These are phyloP conservation scores for Hypsibius dujardini DNA, from an alignment of 1,140 invertebrate species.

Conservation along the genomic window DNA sequence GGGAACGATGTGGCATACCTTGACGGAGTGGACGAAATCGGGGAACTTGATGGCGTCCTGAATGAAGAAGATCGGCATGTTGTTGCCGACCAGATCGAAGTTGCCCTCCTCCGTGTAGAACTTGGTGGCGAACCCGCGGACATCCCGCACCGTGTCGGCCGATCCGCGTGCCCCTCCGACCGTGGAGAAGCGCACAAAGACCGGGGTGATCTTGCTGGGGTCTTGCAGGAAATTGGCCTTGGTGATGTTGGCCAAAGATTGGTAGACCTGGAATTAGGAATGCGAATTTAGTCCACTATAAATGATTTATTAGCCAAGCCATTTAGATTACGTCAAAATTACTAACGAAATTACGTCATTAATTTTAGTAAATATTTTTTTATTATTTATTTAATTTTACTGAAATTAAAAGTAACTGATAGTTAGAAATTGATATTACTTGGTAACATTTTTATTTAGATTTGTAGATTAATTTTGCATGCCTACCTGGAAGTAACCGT, in stretches of 20 bases:
- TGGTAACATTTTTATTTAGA: too few relatives aligned
- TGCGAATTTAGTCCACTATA: too few relatives aligned
- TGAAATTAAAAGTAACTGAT: too few relatives aligned
- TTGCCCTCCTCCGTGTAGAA: slow-evolving; percentile 59
- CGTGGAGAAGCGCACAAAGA: slow-evolving; percentile 37
- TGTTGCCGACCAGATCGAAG: slow-evolving; percentile 55
- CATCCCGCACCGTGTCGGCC: slow-evolving; percentile 40
- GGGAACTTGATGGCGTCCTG: slow-evolving; percentile 59
- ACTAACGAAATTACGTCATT: too few relatives aligned
- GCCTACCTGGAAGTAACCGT: neutral
- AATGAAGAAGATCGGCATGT: slow-evolving; percentile 54
- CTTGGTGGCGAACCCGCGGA: slow-evolving; percentile 53
- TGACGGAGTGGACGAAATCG: slow-evolving; percentile 78
- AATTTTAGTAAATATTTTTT: too few relatives aligned
- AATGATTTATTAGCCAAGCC: too few relatives aligned
- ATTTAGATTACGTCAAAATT: too few relatives aligned
- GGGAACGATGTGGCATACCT: slow-evolving; percentile 37
- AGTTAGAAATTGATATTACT: too few relatives aligned
- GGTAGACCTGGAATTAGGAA: neutral
- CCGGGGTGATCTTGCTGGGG: slow-evolving; percentile 35
- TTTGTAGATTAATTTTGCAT: too few relatives aligned
- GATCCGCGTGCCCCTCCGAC: slow-evolving; percentile 38
- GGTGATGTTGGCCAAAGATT: slow-evolving; percentile 25
- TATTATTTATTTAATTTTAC: too few relatives aligned
- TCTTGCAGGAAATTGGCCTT: slow-evolving; percentile 36